These are phyloP conservation scores for Hyphantria cunea DNA, from an alignment of 1,140 invertebrate genomes.

Conservation along the genomic window DNA sequence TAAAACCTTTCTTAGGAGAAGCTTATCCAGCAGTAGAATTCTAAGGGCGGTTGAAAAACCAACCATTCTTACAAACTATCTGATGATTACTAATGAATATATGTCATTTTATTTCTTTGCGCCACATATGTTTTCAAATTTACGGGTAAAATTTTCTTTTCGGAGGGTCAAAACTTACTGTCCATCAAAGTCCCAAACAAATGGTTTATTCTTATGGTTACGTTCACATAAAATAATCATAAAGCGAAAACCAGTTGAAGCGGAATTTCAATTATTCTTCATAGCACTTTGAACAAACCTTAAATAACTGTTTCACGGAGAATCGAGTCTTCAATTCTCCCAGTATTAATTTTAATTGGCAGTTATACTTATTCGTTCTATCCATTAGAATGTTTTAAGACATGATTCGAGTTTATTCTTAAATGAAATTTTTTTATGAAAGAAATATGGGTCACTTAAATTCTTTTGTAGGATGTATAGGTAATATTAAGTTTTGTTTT, in stretches of 20 bases:
- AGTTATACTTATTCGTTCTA: slow-evolving; percentile 13
- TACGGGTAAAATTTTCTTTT: slow-evolving; percentile 14
- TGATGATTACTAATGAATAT: too few relatives aligned
- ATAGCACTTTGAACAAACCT: slow-evolving; percentile 1
- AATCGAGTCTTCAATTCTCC: slow-evolving; percentile 4
- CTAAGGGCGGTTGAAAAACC: too few relatives aligned
- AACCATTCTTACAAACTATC: too few relatives aligned
- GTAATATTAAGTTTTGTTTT: too few relatives aligned
- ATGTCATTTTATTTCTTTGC: slow-evolving; percentile 3
- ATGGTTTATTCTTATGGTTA: slow-evolving; percentile 13
- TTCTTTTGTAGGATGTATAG: too few relatives aligned
- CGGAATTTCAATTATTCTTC: slow-evolving; percentile 18
- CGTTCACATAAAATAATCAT: slow-evolving; percentile 14
- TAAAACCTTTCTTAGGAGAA: too few relatives aligned
- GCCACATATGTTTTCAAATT: slow-evolving; percentile 12
- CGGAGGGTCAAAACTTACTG: slow-evolving; percentile 12
- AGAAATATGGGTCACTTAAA: too few relatives aligned
- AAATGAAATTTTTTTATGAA: too few relatives aligned
- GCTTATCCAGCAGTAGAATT: too few relatives aligned
- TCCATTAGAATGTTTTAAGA: slow-evolving; percentile 3
- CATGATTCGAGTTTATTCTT: not conserved
- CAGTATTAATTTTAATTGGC: slow-evolving; percentile 10
- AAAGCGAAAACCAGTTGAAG: slow-evolving; percentile 10
- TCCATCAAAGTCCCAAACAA: slow-evolving; percentile 12
- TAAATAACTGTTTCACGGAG: not conserved